These are phyloP conservation scores for Phodopus roborovskii DNA, from an alignment of 2,113 vertebrate genomes.

Conservation along the genomic window DNA sequence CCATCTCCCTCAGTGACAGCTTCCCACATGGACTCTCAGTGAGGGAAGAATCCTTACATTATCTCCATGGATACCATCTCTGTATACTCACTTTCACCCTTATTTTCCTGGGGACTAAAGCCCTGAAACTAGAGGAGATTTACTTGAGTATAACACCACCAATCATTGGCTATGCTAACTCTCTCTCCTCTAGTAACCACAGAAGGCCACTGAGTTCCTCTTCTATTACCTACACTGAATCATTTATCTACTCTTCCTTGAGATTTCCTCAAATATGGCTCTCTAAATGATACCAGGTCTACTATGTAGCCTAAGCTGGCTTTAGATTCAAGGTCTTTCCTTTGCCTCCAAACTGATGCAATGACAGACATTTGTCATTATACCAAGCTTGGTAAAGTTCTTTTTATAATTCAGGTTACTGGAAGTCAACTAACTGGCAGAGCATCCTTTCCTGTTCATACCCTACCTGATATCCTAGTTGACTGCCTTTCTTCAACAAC, in stretches of 20 bases:
- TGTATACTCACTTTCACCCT: not conserved
- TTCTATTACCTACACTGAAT: not conserved
- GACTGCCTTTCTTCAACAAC: not conserved
- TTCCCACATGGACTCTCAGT: not conserved
- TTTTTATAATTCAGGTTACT: not conserved
- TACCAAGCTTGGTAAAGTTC: not conserved
- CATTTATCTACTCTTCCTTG: not conserved
- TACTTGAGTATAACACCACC: not conserved
- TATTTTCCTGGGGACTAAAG: not conserved
- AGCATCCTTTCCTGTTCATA: not conserved
- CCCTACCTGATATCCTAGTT: not conserved
- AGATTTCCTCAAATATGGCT: conserved; percentile 25
- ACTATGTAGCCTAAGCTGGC: not conserved
- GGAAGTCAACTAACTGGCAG: not conserved
- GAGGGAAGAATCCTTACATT: not conserved
- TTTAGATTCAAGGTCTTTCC: not conserved
- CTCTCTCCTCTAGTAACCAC: not conserved
- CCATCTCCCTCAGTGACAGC: not conserved
- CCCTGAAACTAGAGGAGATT: not conserved
- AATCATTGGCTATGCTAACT: not conserved
- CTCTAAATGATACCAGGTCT: not conserved
- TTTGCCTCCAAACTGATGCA: not conserved
- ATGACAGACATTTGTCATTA: not conserved
- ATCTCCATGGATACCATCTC: not conserved
- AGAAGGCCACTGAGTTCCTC: not conserved